These are phyloP conservation scores for Chrysolina haemoptera DNA, from an alignment of 2,888 invertebrate genomes.

Conservation along the genomic window DNA sequence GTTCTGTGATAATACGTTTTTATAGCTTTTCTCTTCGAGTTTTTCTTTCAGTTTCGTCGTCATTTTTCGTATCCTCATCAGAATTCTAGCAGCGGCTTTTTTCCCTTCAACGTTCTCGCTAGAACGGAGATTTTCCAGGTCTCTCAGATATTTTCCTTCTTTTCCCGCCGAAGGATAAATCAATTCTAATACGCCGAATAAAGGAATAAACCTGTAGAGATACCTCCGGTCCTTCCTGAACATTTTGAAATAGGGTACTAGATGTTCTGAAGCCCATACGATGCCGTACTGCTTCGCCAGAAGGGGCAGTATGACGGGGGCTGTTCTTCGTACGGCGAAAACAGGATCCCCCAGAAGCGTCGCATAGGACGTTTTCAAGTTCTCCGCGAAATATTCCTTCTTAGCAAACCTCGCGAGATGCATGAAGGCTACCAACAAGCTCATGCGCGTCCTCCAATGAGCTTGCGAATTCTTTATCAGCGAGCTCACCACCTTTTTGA, in stretches of 20 bases:
- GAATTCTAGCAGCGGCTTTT: constrained; percentile 37
- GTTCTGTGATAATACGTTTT: constrained; percentile 47
- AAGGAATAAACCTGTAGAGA: constrained; percentile 61
- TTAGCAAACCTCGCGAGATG: constrained; percentile 61
- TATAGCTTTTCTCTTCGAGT: constrained; percentile 53
- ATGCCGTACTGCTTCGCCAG: constrained; percentile 64
- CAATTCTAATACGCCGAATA: constrained; percentile 65
- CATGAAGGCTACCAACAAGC: constrained; percentile 62
- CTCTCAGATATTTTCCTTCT: constrained; percentile 50
- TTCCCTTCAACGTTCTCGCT: constrained; percentile 42
- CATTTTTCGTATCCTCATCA: constrained; percentile 43
- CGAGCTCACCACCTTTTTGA: constrained; percentile 61
- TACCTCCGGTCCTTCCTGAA: constrained; percentile 62
- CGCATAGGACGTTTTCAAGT: constrained; percentile 62
- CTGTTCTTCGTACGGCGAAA: constrained; percentile 64
- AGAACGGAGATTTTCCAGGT: constrained; percentile 47
- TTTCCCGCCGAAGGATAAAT: constrained; percentile 59
- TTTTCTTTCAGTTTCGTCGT: constrained; percentile 52
- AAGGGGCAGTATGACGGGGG: constrained; percentile 63
- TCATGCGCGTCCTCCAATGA: constrained; percentile 65
- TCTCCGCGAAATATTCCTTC: constrained; percentile 62
- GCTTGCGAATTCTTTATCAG: constrained; percentile 61
- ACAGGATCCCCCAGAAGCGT: constrained; percentile 63
- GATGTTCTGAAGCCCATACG: constrained; percentile 61
- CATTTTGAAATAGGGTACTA: constrained; percentile 61